Evolutionary conservation across 1,140 invertebrate genomes (phyloP).

Genomic region (Papilio dardanus): DNA sequence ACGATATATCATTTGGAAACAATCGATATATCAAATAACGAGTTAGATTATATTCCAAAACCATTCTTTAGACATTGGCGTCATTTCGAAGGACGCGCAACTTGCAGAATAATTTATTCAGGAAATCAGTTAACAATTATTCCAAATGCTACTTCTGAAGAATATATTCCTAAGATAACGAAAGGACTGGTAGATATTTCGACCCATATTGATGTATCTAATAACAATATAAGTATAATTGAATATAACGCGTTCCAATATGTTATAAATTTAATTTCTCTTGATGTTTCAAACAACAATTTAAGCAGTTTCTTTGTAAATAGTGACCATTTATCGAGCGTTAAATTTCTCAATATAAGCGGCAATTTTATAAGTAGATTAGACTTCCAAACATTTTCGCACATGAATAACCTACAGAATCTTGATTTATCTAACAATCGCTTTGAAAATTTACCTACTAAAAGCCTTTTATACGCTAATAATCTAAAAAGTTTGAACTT

Average conservation of each 20-base stretch:
- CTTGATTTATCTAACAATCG: conserved; percentile 69
- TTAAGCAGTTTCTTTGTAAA: conserved; percentile 62
- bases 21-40: conserved; percentile 68
- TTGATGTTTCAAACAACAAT: conserved; percentile 68
- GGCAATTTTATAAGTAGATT: conserved; percentile 59
- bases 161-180: conserved; percentile 46
- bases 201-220: conserved; percentile 66
- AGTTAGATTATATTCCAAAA: conserved; percentile 57
- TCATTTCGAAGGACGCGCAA: conserved; percentile 58
- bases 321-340: conserved; percentile 53
- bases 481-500: conserved; percentile 63
- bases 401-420: conserved; percentile 66
- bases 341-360: conserved; percentile 70
- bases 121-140: conserved; percentile 61
- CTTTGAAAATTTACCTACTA: conserved; percentile 60
- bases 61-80: conserved; percentile 68
- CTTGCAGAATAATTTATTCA: conserved; percentile 67
- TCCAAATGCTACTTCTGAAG: conserved; percentile 52
- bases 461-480: conserved; percentile 56
- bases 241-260: conserved; percentile 67
- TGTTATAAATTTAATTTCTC: conserved; percentile 50
- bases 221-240: conserved; percentile 61
- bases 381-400: conserved; percentile 60
- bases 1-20: conserved; percentile 66
- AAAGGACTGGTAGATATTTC: conserved; percentile 48